Percentiles rank a stretch among this genome's conserved stretches.
Evolutionary conservation across 2,113 vertebrate genomes (phyloP).

Genomic region (Gallinago media): DNA sequence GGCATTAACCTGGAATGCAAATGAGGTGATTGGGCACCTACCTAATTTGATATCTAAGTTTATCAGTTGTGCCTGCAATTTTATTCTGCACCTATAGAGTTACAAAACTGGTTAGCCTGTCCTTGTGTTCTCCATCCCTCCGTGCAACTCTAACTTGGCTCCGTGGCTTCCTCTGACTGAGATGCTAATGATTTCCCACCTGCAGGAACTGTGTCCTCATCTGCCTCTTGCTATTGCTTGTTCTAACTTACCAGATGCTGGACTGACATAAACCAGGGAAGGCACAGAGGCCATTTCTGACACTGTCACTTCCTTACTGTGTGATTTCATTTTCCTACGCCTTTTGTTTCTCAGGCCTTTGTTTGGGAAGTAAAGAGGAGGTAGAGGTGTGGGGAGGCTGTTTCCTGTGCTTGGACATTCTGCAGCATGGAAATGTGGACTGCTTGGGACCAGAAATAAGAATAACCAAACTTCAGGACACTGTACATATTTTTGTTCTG

Average conservation of each 20-base stretch:
- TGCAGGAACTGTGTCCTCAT: background rate
- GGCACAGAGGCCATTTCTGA: background rate
- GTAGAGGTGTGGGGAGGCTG: background rate
- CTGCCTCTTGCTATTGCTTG: background rate
- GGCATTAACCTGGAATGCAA: background rate
- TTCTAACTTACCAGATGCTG: background rate
- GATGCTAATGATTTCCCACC: background rate
- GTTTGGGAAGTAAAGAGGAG: background rate
- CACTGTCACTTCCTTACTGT: background rate
- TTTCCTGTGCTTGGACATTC: background rate
- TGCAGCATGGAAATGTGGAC: rapidly evolving
- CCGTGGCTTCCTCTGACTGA: background rate
- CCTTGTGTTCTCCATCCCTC: background rate
- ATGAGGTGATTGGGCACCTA: background rate
- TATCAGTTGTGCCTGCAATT: background rate
- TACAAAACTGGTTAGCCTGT: background rate
- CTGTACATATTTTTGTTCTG: background rate
- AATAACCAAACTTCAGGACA: background rate
- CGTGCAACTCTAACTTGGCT: background rate
- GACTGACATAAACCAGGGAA: background rate
- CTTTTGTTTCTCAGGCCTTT: background rate
- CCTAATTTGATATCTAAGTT: background rate
- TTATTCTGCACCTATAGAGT: background rate
- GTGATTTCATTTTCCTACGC: background rate
- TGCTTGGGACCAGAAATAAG: background rate